phyloP scores from a whole-genome alignment of 2,113 vertebrate species.

The Phalacrocorax pelagicus region DNA sequence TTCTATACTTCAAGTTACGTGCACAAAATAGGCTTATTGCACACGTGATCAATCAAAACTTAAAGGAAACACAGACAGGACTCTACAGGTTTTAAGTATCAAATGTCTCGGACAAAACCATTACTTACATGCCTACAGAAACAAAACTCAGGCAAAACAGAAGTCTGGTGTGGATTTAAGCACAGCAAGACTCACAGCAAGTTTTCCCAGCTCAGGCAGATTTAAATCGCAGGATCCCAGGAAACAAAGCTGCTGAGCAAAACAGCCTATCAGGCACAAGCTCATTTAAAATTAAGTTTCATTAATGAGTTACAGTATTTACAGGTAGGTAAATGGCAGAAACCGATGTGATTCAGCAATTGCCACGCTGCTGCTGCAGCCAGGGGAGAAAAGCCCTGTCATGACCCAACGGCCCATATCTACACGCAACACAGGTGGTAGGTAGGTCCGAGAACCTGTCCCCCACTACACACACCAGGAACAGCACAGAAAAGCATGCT shows the following conservation, averaged over 20 bases:
- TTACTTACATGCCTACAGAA: neutral
- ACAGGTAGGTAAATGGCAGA: neutral
- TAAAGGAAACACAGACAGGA: neutral
- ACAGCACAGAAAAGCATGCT: neutral
- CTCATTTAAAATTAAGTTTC: neutral
- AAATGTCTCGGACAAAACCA: neutral
- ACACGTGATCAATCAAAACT: accelerated
- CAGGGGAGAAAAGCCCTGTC: neutral
- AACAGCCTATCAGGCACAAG: neutral
- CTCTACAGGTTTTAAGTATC: neutral
- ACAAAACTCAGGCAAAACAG: neutral
- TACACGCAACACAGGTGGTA: accelerated
- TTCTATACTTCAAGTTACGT: neutral
- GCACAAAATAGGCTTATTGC: neutral
- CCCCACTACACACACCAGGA: neutral
- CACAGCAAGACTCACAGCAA: neutral
- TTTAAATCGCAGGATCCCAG: neutral
- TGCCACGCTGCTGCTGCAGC: neutral
- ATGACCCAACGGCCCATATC: accelerated
- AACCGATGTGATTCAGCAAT: neutral
- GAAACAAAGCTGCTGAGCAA: neutral
- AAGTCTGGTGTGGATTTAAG: neutral
- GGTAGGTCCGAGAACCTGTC: neutral
- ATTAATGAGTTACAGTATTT: neutral
- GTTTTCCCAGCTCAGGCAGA: neutral